Base-by-base conservation (phyloP, 1,140 invertebrate species). In the Druon quercuslanigerum region DNA sequence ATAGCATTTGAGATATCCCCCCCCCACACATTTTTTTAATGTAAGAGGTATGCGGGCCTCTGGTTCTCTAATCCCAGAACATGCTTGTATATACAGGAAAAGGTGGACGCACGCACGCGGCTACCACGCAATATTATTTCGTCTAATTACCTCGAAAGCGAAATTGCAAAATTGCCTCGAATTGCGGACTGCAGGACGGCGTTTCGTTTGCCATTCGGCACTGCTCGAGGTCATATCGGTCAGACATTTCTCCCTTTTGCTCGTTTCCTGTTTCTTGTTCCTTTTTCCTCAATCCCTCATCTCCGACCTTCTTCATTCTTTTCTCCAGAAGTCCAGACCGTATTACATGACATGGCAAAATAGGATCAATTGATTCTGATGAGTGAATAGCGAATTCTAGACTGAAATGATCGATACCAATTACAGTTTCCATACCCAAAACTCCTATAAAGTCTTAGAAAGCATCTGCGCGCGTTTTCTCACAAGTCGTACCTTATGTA, bases 111-210 rank as follows among this genome's bases (percentile, higher is more conserved):
- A 46, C 77, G 72, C 76, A 81, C 77, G 74, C 57, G 50, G 66
- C 71, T 73, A 74, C 70, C 75, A 52, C 75, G 57, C 74, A 82
- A 78, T 79, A 74, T 78, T 78, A 82, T 78, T 76, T 78, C 74
- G 66, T 54, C 71, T 75, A 76, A 79, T 79, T 82, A 74, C 74
- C 20, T 70, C 73, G 71, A 79, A 77, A 73, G 72, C 75, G 74
- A 77, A 78, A 80, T 78, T 71, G 71, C 74, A 77, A 77, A 77
- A 71, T 77, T 79, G 76, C 71, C 74, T 70, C 71, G 75, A 76
- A 72, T 77, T 72, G 77, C 72, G 51, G 19, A 75, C 74, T 73
- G 77, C 40, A 46, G 40, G 40, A 46, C 40, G 40, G 57, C 33
- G 73, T 60, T 57, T 76, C 54, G 46, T 70, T 73, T 56, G 56